Base-by-base conservation (phyloP, 2,888 invertebrate genomes). In the Caenorhabditis becei region DNA sequence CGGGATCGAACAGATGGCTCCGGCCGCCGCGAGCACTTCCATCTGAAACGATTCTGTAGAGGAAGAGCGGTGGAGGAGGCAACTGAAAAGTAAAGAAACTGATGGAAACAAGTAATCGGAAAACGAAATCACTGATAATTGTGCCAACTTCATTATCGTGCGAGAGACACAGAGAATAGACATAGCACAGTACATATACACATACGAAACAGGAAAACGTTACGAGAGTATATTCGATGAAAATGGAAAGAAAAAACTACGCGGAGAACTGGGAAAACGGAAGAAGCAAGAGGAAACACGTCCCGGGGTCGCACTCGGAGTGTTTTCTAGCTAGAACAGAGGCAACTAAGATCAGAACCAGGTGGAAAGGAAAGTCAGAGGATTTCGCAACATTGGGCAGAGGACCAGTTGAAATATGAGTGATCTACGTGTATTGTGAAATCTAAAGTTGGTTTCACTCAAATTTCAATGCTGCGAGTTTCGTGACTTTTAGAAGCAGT, bases 111-210 rank as follows among this genome's bases (percentile, higher is more conserved):
- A 58, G 24, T 18, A n/a, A 16, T 37, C 5, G 23, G 28, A 51
- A 61, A n/a, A 51, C 4, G 5, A 18, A 18, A 35, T 14, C 0
- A 44, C 18, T 44, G 26, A 24, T n/a, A 62, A 47, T 58, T 2
- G 14, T 53, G 47, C 26, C 62, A 49, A 35, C 18, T 72, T 72
- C 49, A 72, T 66, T 66, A 37, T 23, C 23, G 37, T 58, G 53
- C 37, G 20, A 18, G 51, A 8, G 24, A 8, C 35, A 59, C 35
- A 24, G 24, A 41, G 11, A 59, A 7, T 20, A 41, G 20, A 65
- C 37, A 74, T 74, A 65, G 74, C 74, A 74, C 74, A 74, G 58
- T 74, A 59, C 65, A 59, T 74, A 74, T 66, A 74, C 65, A 74
- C 32, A 72, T 58, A 66, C 66, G 62, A 63, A 74, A 59, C 65